Conservation (phyloP, 1,140 invertebrate species). For the Rhopalosiphum maidis region DNA sequence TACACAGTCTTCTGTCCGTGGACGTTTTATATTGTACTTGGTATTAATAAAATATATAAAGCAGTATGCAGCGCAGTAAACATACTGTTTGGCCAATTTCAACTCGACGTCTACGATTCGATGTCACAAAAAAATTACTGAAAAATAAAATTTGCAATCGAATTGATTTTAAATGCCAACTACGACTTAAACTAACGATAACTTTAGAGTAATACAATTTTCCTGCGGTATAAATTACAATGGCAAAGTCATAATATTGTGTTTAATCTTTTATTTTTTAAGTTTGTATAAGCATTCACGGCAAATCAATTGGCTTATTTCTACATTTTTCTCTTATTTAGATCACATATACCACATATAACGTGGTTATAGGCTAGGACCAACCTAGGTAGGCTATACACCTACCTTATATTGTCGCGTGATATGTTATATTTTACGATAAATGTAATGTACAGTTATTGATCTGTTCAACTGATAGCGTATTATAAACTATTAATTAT, state of each 20-base stretch:
- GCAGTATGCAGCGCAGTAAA: too few species aligned
- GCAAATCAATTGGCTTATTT: neutral
- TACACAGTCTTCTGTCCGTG: neutral
- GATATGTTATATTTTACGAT: neutral
- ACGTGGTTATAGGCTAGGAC: neutral
- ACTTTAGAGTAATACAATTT: neutral
- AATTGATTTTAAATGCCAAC: neutral
- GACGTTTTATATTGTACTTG: neutral
- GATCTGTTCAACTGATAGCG: neutral
- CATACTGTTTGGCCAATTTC: neutral
- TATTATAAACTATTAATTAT: conserved; percentile 7
- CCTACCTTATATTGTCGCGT: neutral
- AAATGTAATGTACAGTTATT: neutral
- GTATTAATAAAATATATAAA: neutral
- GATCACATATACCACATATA: neutral
- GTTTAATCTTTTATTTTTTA: neutral
- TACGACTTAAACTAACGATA: neutral
- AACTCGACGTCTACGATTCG: neutral
- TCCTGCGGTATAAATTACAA: neutral
- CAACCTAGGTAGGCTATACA: neutral
- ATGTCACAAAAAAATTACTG: neutral
- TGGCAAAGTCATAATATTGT: neutral
- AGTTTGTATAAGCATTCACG: neutral
- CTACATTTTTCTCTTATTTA: neutral
- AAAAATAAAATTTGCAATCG: neutral